Conservation (phyloP, 64 coral and sea anemone genomes). For the Stichodactyla mertensii region DNA sequence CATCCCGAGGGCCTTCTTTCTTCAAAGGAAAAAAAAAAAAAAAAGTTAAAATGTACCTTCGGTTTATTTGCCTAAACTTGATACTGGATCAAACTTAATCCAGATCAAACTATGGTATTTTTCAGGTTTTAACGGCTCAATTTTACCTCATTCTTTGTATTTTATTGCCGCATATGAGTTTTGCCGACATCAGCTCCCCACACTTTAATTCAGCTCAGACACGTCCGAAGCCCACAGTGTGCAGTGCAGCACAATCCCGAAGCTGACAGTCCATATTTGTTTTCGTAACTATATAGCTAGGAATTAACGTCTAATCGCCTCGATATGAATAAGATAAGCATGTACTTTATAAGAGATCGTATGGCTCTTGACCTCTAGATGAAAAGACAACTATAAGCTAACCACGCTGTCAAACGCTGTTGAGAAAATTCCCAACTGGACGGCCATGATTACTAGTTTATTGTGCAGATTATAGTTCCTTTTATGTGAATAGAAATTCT, state of each 20-base stretch:
- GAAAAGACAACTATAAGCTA: neutral
- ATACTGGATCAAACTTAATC: too few species aligned
- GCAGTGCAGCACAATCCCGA: neutral
- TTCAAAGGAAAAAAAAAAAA: too few species aligned
- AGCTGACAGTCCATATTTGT: conserved; percentile 14
- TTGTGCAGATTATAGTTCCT: neutral
- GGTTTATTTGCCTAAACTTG: too few species aligned
- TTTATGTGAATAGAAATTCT: too few species aligned
- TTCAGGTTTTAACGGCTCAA: too few species aligned
- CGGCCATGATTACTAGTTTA: neutral
- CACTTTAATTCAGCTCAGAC: neutral
- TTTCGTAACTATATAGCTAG: conserved; percentile 10
- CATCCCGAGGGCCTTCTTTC: too few species aligned
- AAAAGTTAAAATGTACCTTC: too few species aligned
- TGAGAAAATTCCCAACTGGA: neutral
- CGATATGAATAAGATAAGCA: conserved; percentile 3
- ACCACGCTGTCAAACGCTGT: neutral
- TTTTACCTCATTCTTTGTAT: neutral
- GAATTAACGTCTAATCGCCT: conserved; percentile 8
- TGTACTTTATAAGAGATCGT: neutral
- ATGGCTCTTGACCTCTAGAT: conserved; percentile 6
- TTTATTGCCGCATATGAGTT: too few species aligned
- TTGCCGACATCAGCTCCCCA: neutral
- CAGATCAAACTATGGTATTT: too few species aligned
- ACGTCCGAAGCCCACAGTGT: too few species aligned